These are phyloP conservation scores for Lepisosteus osseus DNA, from an alignment of 2,113 vertebrate genomes.

Conservation along the genomic window DNA sequence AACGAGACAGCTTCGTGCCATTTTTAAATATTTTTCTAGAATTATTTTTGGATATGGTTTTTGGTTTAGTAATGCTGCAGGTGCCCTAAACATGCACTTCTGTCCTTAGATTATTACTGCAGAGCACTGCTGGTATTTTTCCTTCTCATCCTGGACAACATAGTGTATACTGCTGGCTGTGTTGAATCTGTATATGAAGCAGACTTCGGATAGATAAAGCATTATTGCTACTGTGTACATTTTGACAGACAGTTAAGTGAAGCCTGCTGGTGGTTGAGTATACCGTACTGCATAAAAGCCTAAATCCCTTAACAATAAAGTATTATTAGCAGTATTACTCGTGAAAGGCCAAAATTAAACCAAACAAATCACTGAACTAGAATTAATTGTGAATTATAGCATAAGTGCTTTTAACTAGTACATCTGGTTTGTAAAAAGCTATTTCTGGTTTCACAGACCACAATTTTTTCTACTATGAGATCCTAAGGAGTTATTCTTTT, in stretches of 20 bases:
- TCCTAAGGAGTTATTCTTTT: too few relatives aligned
- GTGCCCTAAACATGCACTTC: too few relatives aligned
- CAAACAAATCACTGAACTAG: background rate
- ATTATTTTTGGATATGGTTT: too few relatives aligned
- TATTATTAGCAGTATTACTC: too few relatives aligned
- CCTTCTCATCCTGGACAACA: background rate
- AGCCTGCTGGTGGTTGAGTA: background rate
- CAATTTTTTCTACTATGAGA: too few relatives aligned
- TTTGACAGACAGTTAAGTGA: background rate
- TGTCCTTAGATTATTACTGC: background rate
- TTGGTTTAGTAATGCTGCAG: too few relatives aligned
- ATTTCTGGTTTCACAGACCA: too few relatives aligned
- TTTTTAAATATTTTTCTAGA: background rate
- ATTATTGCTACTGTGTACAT: background rate
- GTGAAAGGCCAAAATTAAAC: background rate
- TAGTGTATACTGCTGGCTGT: background rate
- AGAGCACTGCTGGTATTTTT: background rate
- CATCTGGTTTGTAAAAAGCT: too few relatives aligned
- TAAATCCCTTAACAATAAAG: background rate
- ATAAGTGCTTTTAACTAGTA: too few relatives aligned
- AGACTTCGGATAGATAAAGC: background rate
- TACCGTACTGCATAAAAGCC: too few relatives aligned
- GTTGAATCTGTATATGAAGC: constrained; percentile 2
- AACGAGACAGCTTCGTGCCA: background rate
- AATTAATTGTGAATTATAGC: too few relatives aligned